Evolutionary conservation across 2,888 invertebrate genomes (phyloP).

Genomic region (Argyresthia albistria): DNA sequence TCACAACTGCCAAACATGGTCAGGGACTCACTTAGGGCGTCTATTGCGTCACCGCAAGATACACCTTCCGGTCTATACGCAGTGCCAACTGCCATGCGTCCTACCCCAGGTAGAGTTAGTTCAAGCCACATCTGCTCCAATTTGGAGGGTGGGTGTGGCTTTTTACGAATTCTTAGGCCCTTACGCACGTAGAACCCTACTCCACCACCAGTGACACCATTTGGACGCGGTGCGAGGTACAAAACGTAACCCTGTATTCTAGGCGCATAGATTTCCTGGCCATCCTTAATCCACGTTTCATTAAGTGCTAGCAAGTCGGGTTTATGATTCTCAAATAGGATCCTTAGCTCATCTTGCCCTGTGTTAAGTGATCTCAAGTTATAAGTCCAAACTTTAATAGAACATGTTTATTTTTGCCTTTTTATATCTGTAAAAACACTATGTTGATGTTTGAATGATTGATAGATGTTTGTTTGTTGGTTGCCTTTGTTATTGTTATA

Average conservation of each 20-base stretch:
- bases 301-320: slow-evolving; percentile 4
- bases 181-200: slow-evolving; percentile 1
- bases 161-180: background rate
- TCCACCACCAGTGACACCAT: background rate
- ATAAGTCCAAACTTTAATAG: background rate
- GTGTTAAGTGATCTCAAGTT: slow-evolving; percentile 1
- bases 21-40: slow-evolving; percentile 1
- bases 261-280: background rate
- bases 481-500: no score
- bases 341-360: slow-evolving; percentile 1
- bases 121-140: slow-evolving; percentile 1
- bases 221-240: no score
- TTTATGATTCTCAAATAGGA: background rate
- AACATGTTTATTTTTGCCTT: background rate
- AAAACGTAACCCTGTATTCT: no score
- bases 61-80: slow-evolving; percentile 1
- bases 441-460: no score
- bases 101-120: background rate
- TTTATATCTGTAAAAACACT: background rate
- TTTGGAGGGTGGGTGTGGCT: background rate
- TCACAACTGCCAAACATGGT: background rate
- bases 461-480: background rate
- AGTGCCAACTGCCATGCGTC: background rate
- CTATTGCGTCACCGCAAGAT: background rate
- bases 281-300: slow-evolving; percentile 3